These are phyloP conservation scores for Leptoclinus maculatus DNA, from an alignment of 2,797 vertebrate species.

Conservation along the genomic window DNA sequence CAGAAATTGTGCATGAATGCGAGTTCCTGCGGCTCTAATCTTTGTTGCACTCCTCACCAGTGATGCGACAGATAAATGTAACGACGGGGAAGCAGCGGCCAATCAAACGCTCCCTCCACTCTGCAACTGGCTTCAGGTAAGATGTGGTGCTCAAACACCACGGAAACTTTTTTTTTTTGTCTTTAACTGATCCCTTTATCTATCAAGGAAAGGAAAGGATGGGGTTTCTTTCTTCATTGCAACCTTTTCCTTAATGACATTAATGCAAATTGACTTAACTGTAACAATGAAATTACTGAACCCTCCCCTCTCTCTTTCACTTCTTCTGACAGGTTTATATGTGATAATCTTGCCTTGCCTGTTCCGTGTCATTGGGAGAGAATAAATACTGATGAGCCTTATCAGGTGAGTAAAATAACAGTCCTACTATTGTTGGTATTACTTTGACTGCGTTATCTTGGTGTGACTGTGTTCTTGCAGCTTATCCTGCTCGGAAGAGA, in stretches of 20 bases:
- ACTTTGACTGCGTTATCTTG: background rate
- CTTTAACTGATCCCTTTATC: background rate
- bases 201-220: background rate
- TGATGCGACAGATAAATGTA: constrained; percentile 95
- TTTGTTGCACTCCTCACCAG: constrained; percentile 73
- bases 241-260: background rate
- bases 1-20: constrained; percentile 36
- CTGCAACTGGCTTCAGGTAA: constrained; percentile 94
- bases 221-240: background rate
- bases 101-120: constrained; percentile 94
- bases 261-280: background rate
- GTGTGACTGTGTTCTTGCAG: constrained; percentile 73
- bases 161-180: background rate
- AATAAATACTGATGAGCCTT: constrained; percentile 92
- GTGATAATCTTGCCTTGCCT: constrained; percentile 95
- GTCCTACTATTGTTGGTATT: background rate
- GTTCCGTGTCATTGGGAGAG: constrained; percentile 96
- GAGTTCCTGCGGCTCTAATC: constrained; percentile 9
- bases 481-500: constrained; percentile 91
- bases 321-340: constrained; percentile 89
- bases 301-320: constrained; percentile 1
- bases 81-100: constrained; percentile 93
- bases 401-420: constrained; percentile 84
- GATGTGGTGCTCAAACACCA: background rate
- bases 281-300: background rate